Evolutionary conservation across 23 tunicate species (phyloP), one percentile per base, ranked within the genome.

Genomic region (Halocynthia aurantium): DNA sequence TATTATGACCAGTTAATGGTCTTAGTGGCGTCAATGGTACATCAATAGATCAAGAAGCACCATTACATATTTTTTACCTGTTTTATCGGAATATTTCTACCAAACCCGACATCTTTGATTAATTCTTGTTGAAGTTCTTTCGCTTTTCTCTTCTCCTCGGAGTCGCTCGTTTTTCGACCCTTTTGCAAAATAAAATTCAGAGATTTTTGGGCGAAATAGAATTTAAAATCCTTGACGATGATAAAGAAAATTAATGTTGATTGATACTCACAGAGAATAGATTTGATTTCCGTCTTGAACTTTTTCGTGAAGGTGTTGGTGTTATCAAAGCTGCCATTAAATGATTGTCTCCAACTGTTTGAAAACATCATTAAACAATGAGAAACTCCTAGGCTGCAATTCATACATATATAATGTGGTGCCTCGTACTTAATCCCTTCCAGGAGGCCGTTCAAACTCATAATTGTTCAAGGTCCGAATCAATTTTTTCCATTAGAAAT

Each of bases 1-100:
- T n/a, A n/a, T n/a, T n/a, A n/a, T n/a, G n/a, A n/a, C n/a, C n/a
- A n/a, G n/a, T n/a, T n/a, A n/a, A n/a, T n/a, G n/a, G n/a, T n/a
- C n/a, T n/a, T n/a, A n/a, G n/a, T n/a, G n/a, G n/a, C n/a, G n/a
- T n/a, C n/a, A n/a, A n/a, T n/a, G n/a, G n/a, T n/a, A n/a, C n/a
- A n/a, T 13, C 63, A 13, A 58, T 58, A 58, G 63, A 58, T 57
- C 12, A 10, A 13, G 63, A 13, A 13, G 63, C 63, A 58, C 63
- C 63, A 58, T 13, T 58, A 58, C n/a, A n/a, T 58, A 20, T 10
- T 54, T 19, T 21, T 31, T 9, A 70, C 75, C 75, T 70, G 75
- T 73, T 91, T 91, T 19, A 91, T 81, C 6, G 97, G 97, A 64
- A 91, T 91, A 52, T 85, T 85, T 50, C 97, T 65, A 0, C 97